These are phyloP conservation scores for Apostichopus leukothele DNA, from an alignment of 53 echinoderm and acorn worm genomes.

Conservation along the genomic window DNA sequence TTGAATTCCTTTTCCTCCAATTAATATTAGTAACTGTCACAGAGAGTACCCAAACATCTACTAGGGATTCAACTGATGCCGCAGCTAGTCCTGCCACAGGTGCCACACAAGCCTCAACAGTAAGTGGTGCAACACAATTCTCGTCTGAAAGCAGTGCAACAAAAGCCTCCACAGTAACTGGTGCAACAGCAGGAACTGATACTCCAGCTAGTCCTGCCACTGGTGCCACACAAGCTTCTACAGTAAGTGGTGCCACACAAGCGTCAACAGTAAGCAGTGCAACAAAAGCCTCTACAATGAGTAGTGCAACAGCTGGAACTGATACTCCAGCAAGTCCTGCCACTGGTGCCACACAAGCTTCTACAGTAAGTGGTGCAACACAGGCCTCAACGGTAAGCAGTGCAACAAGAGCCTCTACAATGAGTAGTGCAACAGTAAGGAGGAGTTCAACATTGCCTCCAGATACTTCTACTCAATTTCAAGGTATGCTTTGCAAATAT, in stretches of 20 bases:
- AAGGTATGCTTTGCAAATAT: no score
- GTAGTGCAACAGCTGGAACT: not conserved
- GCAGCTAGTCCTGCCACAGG: not conserved
- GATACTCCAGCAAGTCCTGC: constrained; percentile 3
- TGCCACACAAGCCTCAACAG: not conserved
- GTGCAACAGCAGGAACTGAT: not conserved
- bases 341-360: not conserved
- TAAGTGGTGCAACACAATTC: not conserved
- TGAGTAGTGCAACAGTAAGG: not conserved
- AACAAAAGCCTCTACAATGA: not conserved
- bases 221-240: not conserved
- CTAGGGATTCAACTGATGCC: not conserved
- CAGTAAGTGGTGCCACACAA: not conserved
- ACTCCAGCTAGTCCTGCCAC: not conserved
- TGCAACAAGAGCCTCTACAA: not conserved
- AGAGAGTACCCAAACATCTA: not conserved
- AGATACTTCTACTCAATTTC: no score
- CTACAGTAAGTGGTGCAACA: no score
- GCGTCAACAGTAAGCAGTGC: not conserved
- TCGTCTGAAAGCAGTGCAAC: not conserved
- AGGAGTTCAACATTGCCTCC: no score
- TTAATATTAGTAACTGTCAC: no score
- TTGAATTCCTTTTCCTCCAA: no score
- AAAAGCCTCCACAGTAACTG: not conserved
- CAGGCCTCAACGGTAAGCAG: not conserved